These are phyloP conservation scores for Athene cunicularia DNA, from an alignment of 2,113 vertebrate species.

Conservation along the genomic window DNA sequence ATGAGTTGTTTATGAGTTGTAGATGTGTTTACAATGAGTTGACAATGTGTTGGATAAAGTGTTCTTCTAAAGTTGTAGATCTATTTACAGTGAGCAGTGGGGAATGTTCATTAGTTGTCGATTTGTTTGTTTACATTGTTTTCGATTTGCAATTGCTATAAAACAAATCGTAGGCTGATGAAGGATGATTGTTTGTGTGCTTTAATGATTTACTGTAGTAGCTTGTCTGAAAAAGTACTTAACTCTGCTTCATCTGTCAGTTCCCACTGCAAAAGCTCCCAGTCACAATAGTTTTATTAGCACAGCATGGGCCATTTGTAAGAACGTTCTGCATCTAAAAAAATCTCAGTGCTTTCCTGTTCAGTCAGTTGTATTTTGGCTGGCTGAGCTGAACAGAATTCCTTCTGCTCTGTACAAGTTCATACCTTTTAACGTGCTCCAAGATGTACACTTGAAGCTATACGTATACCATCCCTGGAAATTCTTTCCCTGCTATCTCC, in stretches of 20 bases:
- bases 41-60: slow-evolving; percentile 85
- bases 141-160: slow-evolving; percentile 81
- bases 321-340: slow-evolving; percentile 73
- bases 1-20: slow-evolving; percentile 85
- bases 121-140: slow-evolving; percentile 86
- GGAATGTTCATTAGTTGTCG: slow-evolving; percentile 80
- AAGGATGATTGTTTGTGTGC: slow-evolving; percentile 77
- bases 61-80: slow-evolving; percentile 81
- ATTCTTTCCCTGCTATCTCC: neutral
- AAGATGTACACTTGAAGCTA: neutral
- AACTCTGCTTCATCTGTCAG: slow-evolving; percentile 81
- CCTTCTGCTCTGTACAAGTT: slow-evolving; percentile 53
- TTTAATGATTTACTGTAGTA: slow-evolving; percentile 81
- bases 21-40: slow-evolving; percentile 85
- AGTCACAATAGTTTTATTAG: slow-evolving; percentile 83
- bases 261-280: slow-evolving; percentile 75
- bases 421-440: slow-evolving; percentile 31
- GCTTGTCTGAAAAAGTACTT: slow-evolving; percentile 79
- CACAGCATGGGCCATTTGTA: slow-evolving; percentile 77
- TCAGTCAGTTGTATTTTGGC: slow-evolving; percentile 67
- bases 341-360: slow-evolving; percentile 72
- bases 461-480: neutral
- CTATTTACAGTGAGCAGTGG: slow-evolving; percentile 78
- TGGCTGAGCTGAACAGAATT: slow-evolving; percentile 66
- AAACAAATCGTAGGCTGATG: slow-evolving; percentile 78